phyloP scores from a whole-genome alignment of 2,888 invertebrate genomes.

The Eupithecia pulchellata region DNA sequence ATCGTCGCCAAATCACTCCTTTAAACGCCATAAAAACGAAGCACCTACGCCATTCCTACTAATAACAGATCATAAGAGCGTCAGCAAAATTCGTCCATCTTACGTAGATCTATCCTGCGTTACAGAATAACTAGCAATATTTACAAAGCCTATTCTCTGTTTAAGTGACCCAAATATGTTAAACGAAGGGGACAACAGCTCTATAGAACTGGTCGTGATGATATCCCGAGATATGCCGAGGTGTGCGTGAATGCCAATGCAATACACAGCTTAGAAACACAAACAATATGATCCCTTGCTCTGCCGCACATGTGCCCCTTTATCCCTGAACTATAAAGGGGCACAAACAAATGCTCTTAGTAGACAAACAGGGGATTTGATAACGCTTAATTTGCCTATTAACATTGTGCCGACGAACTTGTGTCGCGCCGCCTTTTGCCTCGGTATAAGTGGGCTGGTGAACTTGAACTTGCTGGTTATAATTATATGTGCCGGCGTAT shows the following conservation, averaged over 20 bases:
- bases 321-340: slow-evolving; percentile 52
- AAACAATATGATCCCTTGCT: slow-evolving; percentile 55
- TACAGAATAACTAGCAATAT: slow-evolving; percentile 15
- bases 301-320: slow-evolving; percentile 43
- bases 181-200: slow-evolving; percentile 43
- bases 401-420: slow-evolving; percentile 29
- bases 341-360: slow-evolving; percentile 56
- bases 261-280: slow-evolving; percentile 61
- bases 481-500: background rate
- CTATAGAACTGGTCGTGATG: slow-evolving; percentile 46
- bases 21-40: slow-evolving; percentile 24
- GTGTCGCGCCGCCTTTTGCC: slow-evolving; percentile 13
- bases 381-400: slow-evolving; percentile 48
- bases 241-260: slow-evolving; percentile 64
- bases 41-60: slow-evolving; percentile 21
- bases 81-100: slow-evolving; percentile 29
- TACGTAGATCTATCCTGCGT: slow-evolving; percentile 28
- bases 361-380: slow-evolving; percentile 47
- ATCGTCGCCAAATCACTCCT: slow-evolving; percentile 23
- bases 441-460: background rate
- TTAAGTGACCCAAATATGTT: slow-evolving; percentile 40
- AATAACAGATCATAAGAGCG: slow-evolving; percentile 20
- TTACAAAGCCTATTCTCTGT: slow-evolving; percentile 8
- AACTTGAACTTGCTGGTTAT: slow-evolving; percentile 12
- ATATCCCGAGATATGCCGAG: slow-evolving; percentile 51